These are phyloP conservation scores for Hozukius guyotensis DNA, from an alignment of 2,797 vertebrate genomes.

Conservation along the genomic window DNA sequence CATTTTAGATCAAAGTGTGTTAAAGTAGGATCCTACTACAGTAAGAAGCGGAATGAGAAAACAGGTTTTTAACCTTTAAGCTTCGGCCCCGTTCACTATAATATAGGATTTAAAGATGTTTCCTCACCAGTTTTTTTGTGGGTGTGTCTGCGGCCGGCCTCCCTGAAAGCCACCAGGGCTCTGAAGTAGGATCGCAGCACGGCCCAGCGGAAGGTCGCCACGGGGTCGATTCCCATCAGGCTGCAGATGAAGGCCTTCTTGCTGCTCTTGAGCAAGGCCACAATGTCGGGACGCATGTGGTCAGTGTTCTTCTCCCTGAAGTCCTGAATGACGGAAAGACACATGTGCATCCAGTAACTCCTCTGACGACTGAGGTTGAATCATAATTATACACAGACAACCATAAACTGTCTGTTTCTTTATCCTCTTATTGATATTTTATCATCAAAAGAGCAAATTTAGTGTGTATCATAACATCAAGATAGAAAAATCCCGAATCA, in stretches of 20 bases:
- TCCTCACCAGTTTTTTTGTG: slow-evolving; percentile 91
- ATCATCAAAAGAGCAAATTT: not conserved
- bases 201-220: slow-evolving; percentile 96
- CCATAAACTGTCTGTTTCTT: not conserved
- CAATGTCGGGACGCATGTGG: slow-evolving; percentile 97
- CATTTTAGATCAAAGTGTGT: not conserved
- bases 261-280: slow-evolving; percentile 95
- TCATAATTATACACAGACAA: not conserved
- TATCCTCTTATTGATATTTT: no score
- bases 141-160: slow-evolving; percentile 86
- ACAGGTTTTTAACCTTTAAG: not conserved
- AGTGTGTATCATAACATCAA: not conserved
- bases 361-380: not conserved
- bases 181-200: slow-evolving; percentile 94
- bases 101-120: not conserved
- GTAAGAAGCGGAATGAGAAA: not conserved
- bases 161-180: slow-evolving; percentile 90
- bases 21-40: no score
- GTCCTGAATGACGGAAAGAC: slow-evolving; percentile 82
- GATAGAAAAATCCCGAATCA: not conserved
- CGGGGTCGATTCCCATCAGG: slow-evolving; percentile 94
- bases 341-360: not conserved
- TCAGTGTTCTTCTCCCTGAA: slow-evolving; percentile 99
- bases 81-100: not conserved
- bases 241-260: slow-evolving; percentile 91